These are phyloP conservation scores for Chaetodon trifasciatus DNA, from an alignment of 2,797 vertebrate species.

Conservation along the genomic window DNA sequence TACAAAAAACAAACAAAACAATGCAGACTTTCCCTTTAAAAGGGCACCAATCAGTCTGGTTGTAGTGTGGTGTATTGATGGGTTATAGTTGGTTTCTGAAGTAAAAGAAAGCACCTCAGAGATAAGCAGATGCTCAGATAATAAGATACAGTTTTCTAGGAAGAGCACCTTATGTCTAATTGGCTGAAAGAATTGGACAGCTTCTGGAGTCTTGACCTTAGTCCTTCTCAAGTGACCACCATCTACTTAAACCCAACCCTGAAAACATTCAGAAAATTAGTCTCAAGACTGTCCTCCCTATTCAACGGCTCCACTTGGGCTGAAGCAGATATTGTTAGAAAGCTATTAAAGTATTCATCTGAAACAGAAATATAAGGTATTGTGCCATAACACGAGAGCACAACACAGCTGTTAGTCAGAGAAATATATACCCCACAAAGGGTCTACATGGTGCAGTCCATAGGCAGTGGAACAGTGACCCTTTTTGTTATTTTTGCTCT, in stretches of 20 bases:
- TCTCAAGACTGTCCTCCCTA: neutral
- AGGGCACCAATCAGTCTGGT: neutral
- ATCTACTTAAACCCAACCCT: slow-evolving; percentile 56
- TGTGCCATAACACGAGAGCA: too few species aligned
- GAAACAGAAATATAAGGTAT: neutral
- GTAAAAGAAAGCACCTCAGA: neutral
- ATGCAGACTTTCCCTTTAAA: neutral
- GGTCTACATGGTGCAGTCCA: too few species aligned
- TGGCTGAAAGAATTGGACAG: slow-evolving; percentile 19
- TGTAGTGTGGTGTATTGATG: neutral
- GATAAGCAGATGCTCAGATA: slow-evolving; percentile 5
- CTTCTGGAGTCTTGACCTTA: slow-evolving; percentile 15
- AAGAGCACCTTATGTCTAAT: slow-evolving; percentile 50
- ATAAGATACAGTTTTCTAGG: slow-evolving; percentile 29
- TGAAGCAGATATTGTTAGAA: neutral
- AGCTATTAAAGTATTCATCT: neutral
- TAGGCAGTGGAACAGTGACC: neutral
- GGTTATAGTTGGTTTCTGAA: neutral
- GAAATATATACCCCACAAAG: too few species aligned
- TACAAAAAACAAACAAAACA: neutral
- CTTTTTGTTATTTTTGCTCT: neutral
- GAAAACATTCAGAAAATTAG: slow-evolving; percentile 31
- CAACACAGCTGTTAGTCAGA: too few species aligned
- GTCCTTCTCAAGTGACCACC: slow-evolving; percentile 13
- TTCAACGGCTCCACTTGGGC: neutral